These are phyloP conservation scores for Pandemis cinnamomeana DNA, from an alignment of 2,888 invertebrate species.

Conservation along the genomic window DNA sequence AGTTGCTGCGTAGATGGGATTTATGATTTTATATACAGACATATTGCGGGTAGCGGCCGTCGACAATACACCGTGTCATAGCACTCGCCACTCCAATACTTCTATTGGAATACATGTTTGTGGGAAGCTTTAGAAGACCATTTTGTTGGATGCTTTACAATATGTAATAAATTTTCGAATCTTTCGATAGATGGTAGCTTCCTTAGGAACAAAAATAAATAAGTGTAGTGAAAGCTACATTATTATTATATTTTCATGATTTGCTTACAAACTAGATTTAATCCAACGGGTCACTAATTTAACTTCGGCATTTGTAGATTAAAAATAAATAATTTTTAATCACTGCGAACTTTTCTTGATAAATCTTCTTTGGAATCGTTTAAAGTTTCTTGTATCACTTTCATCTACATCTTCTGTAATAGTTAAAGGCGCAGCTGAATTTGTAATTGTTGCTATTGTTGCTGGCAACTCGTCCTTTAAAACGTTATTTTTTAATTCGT, in stretches of 20 bases:
- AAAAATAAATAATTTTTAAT: too few species aligned
- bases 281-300: too few species aligned
- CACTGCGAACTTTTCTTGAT: conserved; percentile 1
- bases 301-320: too few species aligned
- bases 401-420: conserved; percentile 1
- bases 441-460: neutral
- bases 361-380: conserved; percentile 26
- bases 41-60: neutral
- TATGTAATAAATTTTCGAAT: neutral
- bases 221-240: too few species aligned
- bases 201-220: too few species aligned
- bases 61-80: neutral
- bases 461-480: neutral
- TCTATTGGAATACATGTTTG: neutral
- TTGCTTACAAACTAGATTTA: too few species aligned
- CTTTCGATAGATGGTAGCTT: too few species aligned
- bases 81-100: neutral
- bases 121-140: neutral
- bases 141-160: neutral
- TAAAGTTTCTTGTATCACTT: neutral
- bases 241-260: too few species aligned
- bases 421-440: neutral
- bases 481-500: neutral
- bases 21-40: neutral
- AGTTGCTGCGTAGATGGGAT: neutral